Evolutionary conservation across 2,888 invertebrate species (phyloP), one percentile per base, ranked within the genome.

Genomic region (Seira musarum): DNA sequence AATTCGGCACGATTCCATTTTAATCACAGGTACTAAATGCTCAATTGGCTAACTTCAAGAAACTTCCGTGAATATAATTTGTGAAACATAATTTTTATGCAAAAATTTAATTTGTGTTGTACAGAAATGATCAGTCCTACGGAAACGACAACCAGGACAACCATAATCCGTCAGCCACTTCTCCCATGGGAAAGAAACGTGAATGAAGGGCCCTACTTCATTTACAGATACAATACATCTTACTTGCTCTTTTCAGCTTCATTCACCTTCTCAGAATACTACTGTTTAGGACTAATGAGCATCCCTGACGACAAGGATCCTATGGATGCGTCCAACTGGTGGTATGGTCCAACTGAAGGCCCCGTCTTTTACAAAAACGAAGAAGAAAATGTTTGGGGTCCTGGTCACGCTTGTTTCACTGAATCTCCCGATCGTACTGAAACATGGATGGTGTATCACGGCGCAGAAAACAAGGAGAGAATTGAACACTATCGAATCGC

Each of bases 331-430:
- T 84, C 84, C 57, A 84, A 84, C 83, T 84, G 84, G 84, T n/a
- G n/a, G n/a, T n/a, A n/a, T n/a, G 80, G 84, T 57, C 81, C 84
- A 49, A 80, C 80, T 1, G 71, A 82, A 22, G 73, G 78, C 21
- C 83, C 82, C 25, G 82, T 86, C 15, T 86, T 86, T 49, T 10
- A 60, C 0, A 67, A 85, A 30, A 86, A 86, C 67, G 85, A 86
- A 30, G 83, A 72, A 2, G 84, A 86, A 53, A 74, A 72, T 67
- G 83, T 85, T 1, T 86, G 77, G 57, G 78, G 81, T 1, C 83
- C 86, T 5, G 86, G 86, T 0, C 85, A 85, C 70, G 86, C 86
- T 5, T 73, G 81, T 15, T 86, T 86, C 63, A 60, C 21, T 60
- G 17, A 13, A 15, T 2, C 19, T 61, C 2, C 64, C 63, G 84